Evolutionary conservation across 2,113 vertebrate genomes (phyloP).

Genomic region (Lynx canadensis): DNA sequence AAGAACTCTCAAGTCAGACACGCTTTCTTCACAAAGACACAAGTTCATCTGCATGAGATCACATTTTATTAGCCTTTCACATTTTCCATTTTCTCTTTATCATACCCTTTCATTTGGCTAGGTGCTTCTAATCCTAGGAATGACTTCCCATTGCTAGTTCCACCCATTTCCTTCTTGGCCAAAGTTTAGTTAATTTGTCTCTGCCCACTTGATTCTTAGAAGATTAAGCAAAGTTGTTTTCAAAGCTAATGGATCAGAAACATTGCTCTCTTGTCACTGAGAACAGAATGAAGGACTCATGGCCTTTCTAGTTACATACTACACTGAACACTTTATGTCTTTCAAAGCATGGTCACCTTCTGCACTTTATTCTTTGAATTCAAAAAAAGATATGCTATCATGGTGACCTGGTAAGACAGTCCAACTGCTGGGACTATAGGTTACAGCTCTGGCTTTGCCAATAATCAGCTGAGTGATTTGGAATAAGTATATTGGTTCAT

Average conservation of each 20-base stretch:
- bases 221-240: constrained; percentile 1
- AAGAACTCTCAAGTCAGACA: not conserved
- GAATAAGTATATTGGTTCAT: not conserved
- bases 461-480: not conserved
- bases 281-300: not conserved
- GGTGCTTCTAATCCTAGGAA: not conserved
- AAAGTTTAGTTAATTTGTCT: not conserved
- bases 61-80: not conserved
- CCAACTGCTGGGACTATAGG: not conserved
- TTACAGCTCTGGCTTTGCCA: not conserved
- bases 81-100: not conserved
- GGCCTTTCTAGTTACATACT: not conserved
- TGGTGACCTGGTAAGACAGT: not conserved
- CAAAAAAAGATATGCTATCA: not conserved
- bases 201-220: not conserved
- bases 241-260: not conserved
- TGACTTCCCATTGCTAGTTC: not conserved
- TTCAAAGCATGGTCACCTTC: not conserved
- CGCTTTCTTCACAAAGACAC: not conserved
- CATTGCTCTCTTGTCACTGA: not conserved
- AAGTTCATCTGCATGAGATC: not conserved
- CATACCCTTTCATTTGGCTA: not conserved
- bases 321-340: not conserved
- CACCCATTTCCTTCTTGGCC: not conserved
- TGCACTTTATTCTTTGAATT: not conserved